Evolutionary conservation across 2,888 invertebrate genomes (phyloP), one percentile per base, ranked within the genome.

Genomic region (Drosophila putrida): DNA sequence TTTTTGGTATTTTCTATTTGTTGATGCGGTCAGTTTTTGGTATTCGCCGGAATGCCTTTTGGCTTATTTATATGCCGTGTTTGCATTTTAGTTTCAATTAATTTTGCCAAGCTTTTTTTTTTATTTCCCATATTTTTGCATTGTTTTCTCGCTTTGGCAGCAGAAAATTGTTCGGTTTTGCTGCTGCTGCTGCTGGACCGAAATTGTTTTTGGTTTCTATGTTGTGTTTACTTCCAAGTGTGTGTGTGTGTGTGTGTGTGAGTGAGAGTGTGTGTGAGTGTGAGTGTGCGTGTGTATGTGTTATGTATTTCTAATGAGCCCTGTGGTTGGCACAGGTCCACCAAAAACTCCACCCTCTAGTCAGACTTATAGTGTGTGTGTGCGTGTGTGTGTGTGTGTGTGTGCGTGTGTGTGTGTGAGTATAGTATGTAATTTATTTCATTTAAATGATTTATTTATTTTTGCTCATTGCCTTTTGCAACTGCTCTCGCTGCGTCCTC

Each of bases 381-480:
- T 28, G 36, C 31, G 43, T 57, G 50, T 66, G 43, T 58, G 51
- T 58, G 35, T 47, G 25, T 53, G 57, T 35, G 50, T 46, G 47
- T 38, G 33, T 28, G 47, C 4, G 49, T 11, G 33, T 44, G 41
- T 39, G 33, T 58, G 63, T 59, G 35, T 46, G 27, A 20, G 20
- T 20, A 20, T 20, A 20, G 20, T 20, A 20, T 66, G 53, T 71
- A 77, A 79, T 86, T 82, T 77, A 78, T 81, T 86, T 81, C 81
- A 81, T 86, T 83, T 80, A 88, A 88, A 85, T 88, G 83, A 88
- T 85, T 88, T 88, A 85, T 88, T 88, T 88, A 88, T 78, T 80
- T 80, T 80, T 87, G 71, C 75, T 82, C 87, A 83, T 81, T 82
- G 82, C 86, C 74, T 72, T 80, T 71, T 71, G 78, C 63, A 71